Evolutionary conservation across 2,113 vertebrate genomes (phyloP), one percentile per base, ranked within the genome.

Genomic region (Antechinus flavipes): DNA sequence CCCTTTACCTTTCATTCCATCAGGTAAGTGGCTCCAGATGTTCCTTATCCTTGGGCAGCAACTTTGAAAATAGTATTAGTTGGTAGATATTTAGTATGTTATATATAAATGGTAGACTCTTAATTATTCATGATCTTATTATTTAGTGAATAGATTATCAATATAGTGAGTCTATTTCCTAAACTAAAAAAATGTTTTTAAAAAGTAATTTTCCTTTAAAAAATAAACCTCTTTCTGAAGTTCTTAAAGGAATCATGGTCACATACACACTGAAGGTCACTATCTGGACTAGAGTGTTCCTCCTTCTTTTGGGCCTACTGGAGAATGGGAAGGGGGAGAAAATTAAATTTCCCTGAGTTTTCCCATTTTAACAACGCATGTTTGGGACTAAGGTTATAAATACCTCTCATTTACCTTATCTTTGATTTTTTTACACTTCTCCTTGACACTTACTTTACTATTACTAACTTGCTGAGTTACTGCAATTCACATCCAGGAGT

Each of bases 371-470:
- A 35, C 6, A 35, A 4, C 61, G n/a, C n/a, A 30, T 76, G 16
- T 76, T 76, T 76, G 61, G 93, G 68, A 58, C n/a, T 27, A 47
- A 61, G 53, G 53, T 90, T 96, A 27, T 54, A n/a, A 95, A 54
- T 35, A 30, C 91, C 93, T 93, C 42, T 96, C 96, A 96, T 97
- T 96, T 92, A 53, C 91, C 23, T 91, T 91, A 94, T 95, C 95
- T 89, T 93, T 58, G 12, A 12, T 53, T 35, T 47, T 47, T 92
- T 94, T 35, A 92, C 95, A 96, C 96, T 96, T 94, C 94, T 89
- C 91, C 93, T 91, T 91, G 55, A 49, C 54, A 92, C 94, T 97
- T 95, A 92, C 94, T 97, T 95, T 94, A 91, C 94, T 91, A 14
- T 90, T 55, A 90, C n/a, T 19, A 22, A 42, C 2, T 7, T 53